Evolutionary conservation across 2,113 vertebrate genomes (phyloP).

Genomic region (Sus scrofa): DNA sequence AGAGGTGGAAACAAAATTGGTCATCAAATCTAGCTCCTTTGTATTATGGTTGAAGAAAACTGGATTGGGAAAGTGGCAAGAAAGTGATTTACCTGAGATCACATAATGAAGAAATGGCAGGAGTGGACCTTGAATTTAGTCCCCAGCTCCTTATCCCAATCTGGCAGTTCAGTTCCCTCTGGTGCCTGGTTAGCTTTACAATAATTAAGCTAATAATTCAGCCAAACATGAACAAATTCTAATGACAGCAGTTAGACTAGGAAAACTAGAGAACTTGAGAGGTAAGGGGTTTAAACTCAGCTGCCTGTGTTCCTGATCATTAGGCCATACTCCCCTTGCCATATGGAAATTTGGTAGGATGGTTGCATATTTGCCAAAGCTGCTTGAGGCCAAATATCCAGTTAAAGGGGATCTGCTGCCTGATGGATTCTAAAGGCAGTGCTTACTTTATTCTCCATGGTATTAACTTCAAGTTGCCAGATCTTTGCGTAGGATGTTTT

Average conservation of each 20-base stretch:
- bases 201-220: too few species aligned
- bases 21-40: background rate
- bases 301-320: background rate
- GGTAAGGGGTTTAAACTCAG: background rate
- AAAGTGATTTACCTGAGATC: background rate
- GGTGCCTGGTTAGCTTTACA: background rate
- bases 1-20: background rate
- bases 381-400: background rate
- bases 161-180: background rate
- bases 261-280: background rate
- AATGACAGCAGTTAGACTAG: background rate
- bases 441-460: background rate
- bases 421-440: background rate
- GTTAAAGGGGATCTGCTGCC: background rate
- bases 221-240: slow-evolving; percentile 17
- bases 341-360: background rate
- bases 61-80: background rate
- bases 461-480: background rate
- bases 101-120: background rate
- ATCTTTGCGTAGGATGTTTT: background rate
- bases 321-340: background rate
- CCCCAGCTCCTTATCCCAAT: background rate
- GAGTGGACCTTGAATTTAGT: background rate
- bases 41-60: background rate
- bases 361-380: background rate